Conservation (phyloP, 2,113 vertebrate species). For the Ondatra zibethicus region DNA sequence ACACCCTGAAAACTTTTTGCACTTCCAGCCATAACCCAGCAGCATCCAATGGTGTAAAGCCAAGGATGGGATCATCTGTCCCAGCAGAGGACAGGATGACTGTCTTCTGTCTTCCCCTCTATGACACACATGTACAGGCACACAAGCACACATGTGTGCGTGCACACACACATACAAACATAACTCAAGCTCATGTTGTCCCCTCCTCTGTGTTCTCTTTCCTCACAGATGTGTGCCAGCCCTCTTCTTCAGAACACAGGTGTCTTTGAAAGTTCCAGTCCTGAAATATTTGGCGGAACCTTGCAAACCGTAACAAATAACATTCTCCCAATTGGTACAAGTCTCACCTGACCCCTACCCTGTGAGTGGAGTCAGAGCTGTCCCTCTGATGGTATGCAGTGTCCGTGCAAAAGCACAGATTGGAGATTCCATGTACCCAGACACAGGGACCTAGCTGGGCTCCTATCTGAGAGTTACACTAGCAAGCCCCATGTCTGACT, state of each 20-base stretch:
- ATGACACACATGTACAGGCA: not conserved
- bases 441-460: accelerated
- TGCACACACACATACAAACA: not conserved
- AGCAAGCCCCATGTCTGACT: accelerated
- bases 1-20: conserved; percentile 52
- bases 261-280: not conserved
- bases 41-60: conserved; percentile 76
- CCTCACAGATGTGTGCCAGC: not conserved
- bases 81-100: conserved; percentile 10
- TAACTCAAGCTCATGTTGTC: not conserved
- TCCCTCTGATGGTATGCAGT: not conserved
- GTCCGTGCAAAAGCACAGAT: accelerated
- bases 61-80: conserved; percentile 83
- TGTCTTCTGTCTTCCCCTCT: accelerated
- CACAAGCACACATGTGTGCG: accelerated
- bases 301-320: not conserved
- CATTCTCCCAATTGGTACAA: not conserved
- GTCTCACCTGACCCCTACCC: not conserved
- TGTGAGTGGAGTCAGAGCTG: not conserved
- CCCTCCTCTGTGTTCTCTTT: not conserved
- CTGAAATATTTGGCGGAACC: not conserved
- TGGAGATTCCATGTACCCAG: accelerated
- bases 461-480: accelerated
- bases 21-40: conserved; percentile 61
- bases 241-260: not conserved